Evolutionary conservation across 2,113 vertebrate species (phyloP), one percentile per base, ranked within the genome.

Genomic region (Chamaetylas fuelleborni): DNA sequence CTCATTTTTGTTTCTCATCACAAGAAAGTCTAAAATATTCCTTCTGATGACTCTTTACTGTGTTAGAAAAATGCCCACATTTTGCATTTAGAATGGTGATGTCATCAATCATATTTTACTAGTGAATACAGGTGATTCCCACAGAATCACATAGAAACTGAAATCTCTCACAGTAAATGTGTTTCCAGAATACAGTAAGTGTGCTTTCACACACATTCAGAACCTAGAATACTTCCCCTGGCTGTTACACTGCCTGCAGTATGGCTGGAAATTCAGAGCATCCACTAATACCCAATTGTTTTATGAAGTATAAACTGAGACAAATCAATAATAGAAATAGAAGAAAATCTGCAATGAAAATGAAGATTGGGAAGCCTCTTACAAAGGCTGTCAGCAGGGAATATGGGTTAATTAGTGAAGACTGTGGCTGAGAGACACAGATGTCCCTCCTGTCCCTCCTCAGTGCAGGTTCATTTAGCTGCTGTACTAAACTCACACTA

Each of bases 111-210:
- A 6, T 19, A 25, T 51, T 76, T 80, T 57, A 23, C 24, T 18
- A 19, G 25, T 2, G 8, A 65, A 26, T 4, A 14, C 13, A 48
- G 28, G 8, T 14, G 16, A 36, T 36, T 60, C 34, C 54, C 28
- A 18, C 14, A 48, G 3, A 24, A 45, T 40, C 4, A 3, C 33
- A 12, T 0, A 2, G 38, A n/a, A 69, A 34, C 31, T 6, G 17
- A 45, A 70, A 61, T 45, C 14, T 42, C 47, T 50, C 50, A 3
- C 23, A 61, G 25, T 5, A 7, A 36, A 3, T 5, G 12, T 36
- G 17, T n/a, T 72, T 51, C 78, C 31, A 43, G 40, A 28, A 34
- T 28, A 2, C 22, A 56, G 19, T 9, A 18, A 33, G 1, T 4
- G 11, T 51, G 13, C 33, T 83, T 51, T 38, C 42, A 43, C 15